These are phyloP conservation scores for Scaptodrosophila latifasciaeformis DNA, from an alignment of 2,888 invertebrate species.

Conservation along the genomic window DNA sequence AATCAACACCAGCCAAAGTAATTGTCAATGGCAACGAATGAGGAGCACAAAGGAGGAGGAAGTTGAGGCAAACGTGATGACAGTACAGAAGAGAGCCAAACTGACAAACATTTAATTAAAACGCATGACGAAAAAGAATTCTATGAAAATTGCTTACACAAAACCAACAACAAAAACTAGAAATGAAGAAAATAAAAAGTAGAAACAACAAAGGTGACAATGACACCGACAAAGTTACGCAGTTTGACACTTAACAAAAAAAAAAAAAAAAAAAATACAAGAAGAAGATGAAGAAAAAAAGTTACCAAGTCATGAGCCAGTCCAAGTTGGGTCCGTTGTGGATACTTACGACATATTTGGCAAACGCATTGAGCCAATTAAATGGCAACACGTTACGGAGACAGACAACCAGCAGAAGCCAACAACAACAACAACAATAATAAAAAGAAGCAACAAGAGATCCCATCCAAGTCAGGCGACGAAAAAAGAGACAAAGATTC, in stretches of 20 bases:
- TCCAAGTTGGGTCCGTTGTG: neutral
- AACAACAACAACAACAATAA: too few species aligned
- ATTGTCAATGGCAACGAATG: constrained; percentile 41
- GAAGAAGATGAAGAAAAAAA: too few species aligned
- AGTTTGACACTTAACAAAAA: constrained; percentile 28
- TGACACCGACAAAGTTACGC: constrained; percentile 32
- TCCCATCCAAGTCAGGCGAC: constrained; percentile 14
- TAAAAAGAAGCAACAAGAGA: too few species aligned
- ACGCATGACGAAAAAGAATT: constrained; percentile 54
- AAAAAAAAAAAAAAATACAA: too few species aligned
- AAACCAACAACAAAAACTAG: neutral
- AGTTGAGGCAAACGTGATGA: constrained; percentile 35
- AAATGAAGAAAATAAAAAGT: too few species aligned
- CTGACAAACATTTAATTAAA: constrained; percentile 65
- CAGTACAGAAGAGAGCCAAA: constrained; percentile 46
- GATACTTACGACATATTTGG: constrained; percentile 51
- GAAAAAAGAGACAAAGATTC: constrained; percentile 20
- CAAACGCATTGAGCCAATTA: constrained; percentile 55
- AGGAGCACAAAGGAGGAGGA: constrained; percentile 20
- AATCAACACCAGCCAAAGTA: constrained; percentile 4
- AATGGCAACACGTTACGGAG: constrained; percentile 57
- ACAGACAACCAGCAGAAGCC: too few species aligned
- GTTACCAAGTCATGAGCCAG: constrained; percentile 50
- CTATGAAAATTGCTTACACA: constrained; percentile 36
- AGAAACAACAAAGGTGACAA: too few species aligned